Base-by-base conservation (phyloP, 2,888 invertebrate genomes). In the Noctua janthina region DNA sequence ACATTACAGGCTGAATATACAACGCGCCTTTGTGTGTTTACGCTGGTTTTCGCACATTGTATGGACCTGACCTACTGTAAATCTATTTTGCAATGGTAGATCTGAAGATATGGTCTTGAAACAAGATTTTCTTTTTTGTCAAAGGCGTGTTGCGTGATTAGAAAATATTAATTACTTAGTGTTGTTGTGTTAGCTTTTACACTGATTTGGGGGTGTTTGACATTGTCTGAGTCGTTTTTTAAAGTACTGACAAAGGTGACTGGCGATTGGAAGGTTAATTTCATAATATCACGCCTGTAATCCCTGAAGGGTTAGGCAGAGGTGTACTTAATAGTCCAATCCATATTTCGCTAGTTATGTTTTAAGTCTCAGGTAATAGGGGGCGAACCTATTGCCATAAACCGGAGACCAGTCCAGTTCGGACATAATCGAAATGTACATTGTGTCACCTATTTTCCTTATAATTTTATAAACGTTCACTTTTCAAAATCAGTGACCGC, bases 101-200 rank as follows among this genome's bases (percentile, higher is more conserved):
- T 79, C 46, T 71, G 23, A 70, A 83, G 66, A 69, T 67, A 56
- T 64, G 46, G 46, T 17, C 67, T 46, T 69, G 15, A 56, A 56
- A 64, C 35, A 51, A 66, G 13, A 59, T 39, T 8, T 72, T 35
- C 20, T 74, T 84, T 74, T 56, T 56, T 8, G 39, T 68, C 74
- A 84, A 83, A 84, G 39, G 74, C 51, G 29, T 73, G 71, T 72
- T 5, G n/a, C 66, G 72, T 78, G 74, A 70, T 78, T 74, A 84
- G 17, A 62, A 79, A 81, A 70, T 81, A 81, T 66, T 76, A 66
- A 76, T 81, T 76, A 81, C 81, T 76, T 66, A 56, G 64, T 1
- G n/a, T n/a, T n/a, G n/a, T n/a, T n/a, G n/a, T 23, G 62, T 62
- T 51, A 7, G 64, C 49, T 81, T 70, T 81, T 66, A 81, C 20